These are phyloP conservation scores for Omphaloscelis lunosa DNA, from an alignment of 2,888 invertebrate genomes.

Conservation along the genomic window DNA sequence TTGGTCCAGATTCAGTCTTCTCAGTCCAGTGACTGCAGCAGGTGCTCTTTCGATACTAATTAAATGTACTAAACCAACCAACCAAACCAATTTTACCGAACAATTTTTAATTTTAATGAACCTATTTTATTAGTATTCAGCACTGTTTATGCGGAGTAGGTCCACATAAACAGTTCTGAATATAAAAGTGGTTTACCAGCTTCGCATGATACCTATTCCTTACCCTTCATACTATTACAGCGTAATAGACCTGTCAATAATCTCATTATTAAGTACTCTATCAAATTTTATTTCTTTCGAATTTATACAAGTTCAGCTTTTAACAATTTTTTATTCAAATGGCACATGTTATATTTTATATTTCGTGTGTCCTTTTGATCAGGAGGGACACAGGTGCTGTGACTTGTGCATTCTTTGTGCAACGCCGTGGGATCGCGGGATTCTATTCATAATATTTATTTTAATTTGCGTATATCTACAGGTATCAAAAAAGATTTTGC, in stretches of 20 bases:
- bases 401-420: slow-evolving; percentile 86
- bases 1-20: background rate
- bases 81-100: too few relatives aligned
- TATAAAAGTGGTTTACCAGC: slow-evolving; percentile 20
- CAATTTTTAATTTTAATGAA: too few relatives aligned
- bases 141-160: too few relatives aligned
- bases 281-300: slow-evolving; percentile 50
- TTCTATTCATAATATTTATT: slow-evolving; percentile 69
- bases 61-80: too few relatives aligned
- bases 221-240: slow-evolving; percentile 36
- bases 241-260: slow-evolving; percentile 49
- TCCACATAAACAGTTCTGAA: slow-evolving; percentile 5
- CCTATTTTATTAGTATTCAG: too few relatives aligned
- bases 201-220: slow-evolving; percentile 20
- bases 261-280: slow-evolving; percentile 45
- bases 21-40: background rate
- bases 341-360: slow-evolving; percentile 64
- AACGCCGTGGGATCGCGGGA: slow-evolving; percentile 72
- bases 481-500: slow-evolving; percentile 28
- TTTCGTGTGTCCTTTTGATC: slow-evolving; percentile 61
- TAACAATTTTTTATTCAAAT: slow-evolving; percentile 49
- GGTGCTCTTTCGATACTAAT: background rate
- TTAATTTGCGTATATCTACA: slow-evolving; percentile 64
- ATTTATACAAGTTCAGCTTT: slow-evolving; percentile 32
- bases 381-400: slow-evolving; percentile 82